These are phyloP conservation scores for Melitaea athalia DNA, from an alignment of 2,888 invertebrate genomes.

Conservation along the genomic window DNA sequence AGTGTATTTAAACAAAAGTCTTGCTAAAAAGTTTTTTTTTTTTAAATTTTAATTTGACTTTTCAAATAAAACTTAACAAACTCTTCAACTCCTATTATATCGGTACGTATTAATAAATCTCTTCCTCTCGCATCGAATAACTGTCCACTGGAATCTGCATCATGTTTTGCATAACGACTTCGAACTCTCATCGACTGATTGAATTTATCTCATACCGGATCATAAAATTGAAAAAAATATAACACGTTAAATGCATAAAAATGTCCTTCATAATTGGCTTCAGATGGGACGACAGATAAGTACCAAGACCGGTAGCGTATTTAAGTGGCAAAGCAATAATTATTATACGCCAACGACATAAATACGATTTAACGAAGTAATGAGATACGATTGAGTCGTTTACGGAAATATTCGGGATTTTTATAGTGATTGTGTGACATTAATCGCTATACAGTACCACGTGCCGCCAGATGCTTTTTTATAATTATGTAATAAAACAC, in stretches of 20 bases:
- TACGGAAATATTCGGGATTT: conserved; percentile 20
- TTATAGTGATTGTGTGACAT: conserved; percentile 10
- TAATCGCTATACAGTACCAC: background rate
- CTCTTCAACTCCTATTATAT: no score
- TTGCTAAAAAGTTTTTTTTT: no score
- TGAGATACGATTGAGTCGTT: conserved; percentile 23
- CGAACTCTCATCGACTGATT: conserved; percentile 9
- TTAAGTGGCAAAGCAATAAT: conserved; percentile 27
- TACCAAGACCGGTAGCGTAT: conserved; percentile 37
- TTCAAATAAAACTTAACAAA: no score
- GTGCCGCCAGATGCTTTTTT: conserved; percentile 1
- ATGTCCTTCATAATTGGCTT: conserved; percentile 11
- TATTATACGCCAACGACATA: conserved; percentile 20
- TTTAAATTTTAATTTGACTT: no score
- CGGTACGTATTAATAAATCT: background rate
- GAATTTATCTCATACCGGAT: conserved; percentile 15
- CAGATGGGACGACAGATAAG: conserved; percentile 25
- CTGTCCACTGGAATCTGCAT: background rate
- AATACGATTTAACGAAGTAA: conserved; percentile 25
- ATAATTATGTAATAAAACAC: conserved; percentile 10
- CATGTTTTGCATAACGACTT: background rate
- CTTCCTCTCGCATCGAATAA: background rate
- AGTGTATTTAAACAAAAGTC: no score
- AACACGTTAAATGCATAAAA: conserved; percentile 12
- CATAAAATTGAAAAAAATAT: conserved; percentile 23